Evolutionary conservation across 2,888 invertebrate species (phyloP).

Genomic region (Parelbella ahira): DNA sequence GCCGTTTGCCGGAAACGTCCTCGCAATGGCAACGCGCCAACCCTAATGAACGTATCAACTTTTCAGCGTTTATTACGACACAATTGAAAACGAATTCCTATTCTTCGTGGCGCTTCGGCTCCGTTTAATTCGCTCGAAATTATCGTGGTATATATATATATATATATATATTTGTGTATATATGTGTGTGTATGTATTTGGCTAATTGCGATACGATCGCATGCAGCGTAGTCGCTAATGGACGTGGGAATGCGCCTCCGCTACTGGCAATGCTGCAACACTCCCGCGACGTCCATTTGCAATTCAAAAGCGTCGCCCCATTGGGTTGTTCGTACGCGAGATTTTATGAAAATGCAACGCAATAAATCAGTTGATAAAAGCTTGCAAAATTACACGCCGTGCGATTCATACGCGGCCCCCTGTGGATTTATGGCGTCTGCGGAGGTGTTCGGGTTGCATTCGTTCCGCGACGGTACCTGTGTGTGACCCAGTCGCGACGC

Average conservation of each 20-base stretch:
- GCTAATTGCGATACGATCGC: constrained; percentile 24
- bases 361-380: constrained; percentile 44
- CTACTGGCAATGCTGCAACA: constrained; percentile 23
- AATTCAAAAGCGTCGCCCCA: constrained; percentile 50
- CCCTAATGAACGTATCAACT: constrained; percentile 54
- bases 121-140: constrained; percentile 27
- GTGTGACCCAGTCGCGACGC: constrained; percentile 65
- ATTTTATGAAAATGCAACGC: constrained; percentile 48
- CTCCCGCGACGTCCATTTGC: constrained; percentile 40
- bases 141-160: constrained; percentile 28
- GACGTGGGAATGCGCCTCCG: constrained; percentile 55
- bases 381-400: constrained; percentile 45
- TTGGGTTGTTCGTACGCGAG: constrained; percentile 42
- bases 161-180: too few relatives aligned
- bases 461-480: constrained; percentile 54
- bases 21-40: constrained; percentile 66
- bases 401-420: constrained; percentile 37
- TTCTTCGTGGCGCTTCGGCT: constrained; percentile 15
- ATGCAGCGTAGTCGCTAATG: constrained; percentile 39
- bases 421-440: constrained; percentile 44
- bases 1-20: constrained; percentile 65
- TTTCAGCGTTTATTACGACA: constrained; percentile 47
- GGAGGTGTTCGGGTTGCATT: constrained; percentile 46
- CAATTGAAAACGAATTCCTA: constrained; percentile 27
- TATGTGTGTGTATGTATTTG: too few relatives aligned